Evolutionary conservation across 2,888 invertebrate genomes (phyloP).

Genomic region (Ephialtes manifestator): DNA sequence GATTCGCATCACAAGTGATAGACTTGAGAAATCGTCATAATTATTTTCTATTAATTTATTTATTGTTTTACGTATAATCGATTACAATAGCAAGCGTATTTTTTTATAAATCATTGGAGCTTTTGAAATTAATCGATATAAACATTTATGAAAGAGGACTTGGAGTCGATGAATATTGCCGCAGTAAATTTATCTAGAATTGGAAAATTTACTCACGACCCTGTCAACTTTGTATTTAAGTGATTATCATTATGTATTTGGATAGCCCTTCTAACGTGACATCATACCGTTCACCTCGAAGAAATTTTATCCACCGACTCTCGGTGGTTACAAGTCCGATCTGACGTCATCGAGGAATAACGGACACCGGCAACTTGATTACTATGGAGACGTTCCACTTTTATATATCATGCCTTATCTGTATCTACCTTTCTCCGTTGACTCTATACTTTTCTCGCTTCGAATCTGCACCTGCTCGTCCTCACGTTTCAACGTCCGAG

Average conservation of each 20-base stretch:
- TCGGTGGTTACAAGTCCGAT: slow-evolving; percentile 73
- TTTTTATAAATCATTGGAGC: no score
- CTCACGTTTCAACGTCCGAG: neutral
- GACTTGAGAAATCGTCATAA: no score
- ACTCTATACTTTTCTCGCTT: slow-evolving; percentile 24
- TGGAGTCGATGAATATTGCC: no score
- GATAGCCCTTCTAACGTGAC: slow-evolving; percentile 69
- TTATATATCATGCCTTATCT: slow-evolving; percentile 33
- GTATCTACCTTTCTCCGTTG: slow-evolving; percentile 31
- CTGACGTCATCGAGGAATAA: slow-evolving; percentile 80
- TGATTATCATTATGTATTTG: slow-evolving; percentile 30
- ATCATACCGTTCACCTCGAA: slow-evolving; percentile 65
- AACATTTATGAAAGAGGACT: no score
- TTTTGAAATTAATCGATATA: no score
- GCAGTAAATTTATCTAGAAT: no score
- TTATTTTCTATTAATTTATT: no score
- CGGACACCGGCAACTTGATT: slow-evolving; percentile 74
- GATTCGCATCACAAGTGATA: no score
- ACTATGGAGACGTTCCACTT: slow-evolving; percentile 78
- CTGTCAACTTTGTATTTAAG: no score
- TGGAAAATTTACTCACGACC: no score
- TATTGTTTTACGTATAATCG: no score
- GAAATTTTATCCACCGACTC: slow-evolving; percentile 58
- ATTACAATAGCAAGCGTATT: no score
- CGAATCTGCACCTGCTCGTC: slow-evolving; percentile 50